Evolutionary conservation across 2,888 invertebrate species (phyloP), one percentile per base, ranked within the genome.

Genomic region (Anagyrus pseudococci): DNA sequence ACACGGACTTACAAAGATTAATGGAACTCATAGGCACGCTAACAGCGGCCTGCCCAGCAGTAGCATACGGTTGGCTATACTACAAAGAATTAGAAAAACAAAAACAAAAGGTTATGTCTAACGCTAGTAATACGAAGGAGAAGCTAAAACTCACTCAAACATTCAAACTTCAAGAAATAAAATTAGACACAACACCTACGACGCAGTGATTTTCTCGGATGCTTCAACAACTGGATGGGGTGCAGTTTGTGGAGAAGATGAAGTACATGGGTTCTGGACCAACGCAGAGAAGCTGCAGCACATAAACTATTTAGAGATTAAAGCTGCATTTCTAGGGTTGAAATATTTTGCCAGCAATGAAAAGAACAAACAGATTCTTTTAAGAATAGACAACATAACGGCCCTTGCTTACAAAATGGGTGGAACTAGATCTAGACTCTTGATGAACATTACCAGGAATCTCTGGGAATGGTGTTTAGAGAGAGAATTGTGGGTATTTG

Each of bases 331-430:
- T 20, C 23, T 61, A 1, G 49, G 23, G 0, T 29, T 55, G 26
- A 41, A 55, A 43, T 48, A 29, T 19, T 61, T 61, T 13, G 44
- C 56, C 4, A 33, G 22, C 1, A 20, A 23, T 8, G 10, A 13
- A 1, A 2, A 19, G 0, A 15, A 44, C 37, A 13, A n/a, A 19
- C 43, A 50, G 15, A 55, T 56, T 15, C n/a, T 61, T 0, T n/a
- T 61, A 3, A 13, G 50, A 1, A 49, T 61, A 7, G 56, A 56
- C 20, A 61, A 61, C n/a, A 33, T n/a, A 3, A 20, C n/a, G 0
- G 49, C 68, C 13, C 58, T 71, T n/a, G 52, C 68, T 2, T 70
- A 69, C 44, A 62, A 58, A 29, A 69, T 70, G 64, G 68, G 69
- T 2, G 67, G 69, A n/a, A 47, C 66, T 37, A 67, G 64, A 41